Percentiles rank a stretch among this genome's conserved stretches.
phyloP scores from a whole-genome alignment of 2,888 invertebrate genomes.

The Itoplectis maculator region DNA sequence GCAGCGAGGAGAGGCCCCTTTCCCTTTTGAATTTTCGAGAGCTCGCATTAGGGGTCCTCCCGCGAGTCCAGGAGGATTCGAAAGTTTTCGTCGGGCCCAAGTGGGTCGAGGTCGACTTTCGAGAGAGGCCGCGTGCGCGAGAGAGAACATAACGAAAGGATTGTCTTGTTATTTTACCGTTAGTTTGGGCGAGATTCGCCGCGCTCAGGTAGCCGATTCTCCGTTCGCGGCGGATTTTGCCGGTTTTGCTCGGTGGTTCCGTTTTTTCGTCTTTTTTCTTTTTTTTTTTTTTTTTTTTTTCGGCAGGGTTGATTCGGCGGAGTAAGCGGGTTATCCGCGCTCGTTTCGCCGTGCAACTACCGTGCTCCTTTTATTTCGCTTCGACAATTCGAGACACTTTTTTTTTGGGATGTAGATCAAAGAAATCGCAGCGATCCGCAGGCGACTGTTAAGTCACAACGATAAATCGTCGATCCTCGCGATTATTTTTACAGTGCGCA shows the following conservation, averaged over 20 bases:
- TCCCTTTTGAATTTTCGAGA: slow-evolving; percentile 32
- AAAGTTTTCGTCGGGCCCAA: slow-evolving; percentile 54
- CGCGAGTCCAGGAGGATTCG: slow-evolving; percentile 55
- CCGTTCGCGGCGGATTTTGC: slow-evolving; percentile 30
- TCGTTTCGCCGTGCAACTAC: no score
- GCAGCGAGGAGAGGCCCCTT: not conserved
- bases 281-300: slow-evolving; percentile 7
- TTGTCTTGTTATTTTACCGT: slow-evolving; percentile 61
- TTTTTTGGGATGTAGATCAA: no score
- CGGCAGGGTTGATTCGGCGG: not conserved
- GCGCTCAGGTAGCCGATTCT: slow-evolving; percentile 32
- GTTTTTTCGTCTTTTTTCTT: no score
- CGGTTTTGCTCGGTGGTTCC: slow-evolving; percentile 12
- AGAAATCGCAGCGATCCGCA: no score
- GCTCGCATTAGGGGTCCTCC: slow-evolving; percentile 55
- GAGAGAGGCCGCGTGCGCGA: no score
- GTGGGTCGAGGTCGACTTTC: slow-evolving; percentile 66
- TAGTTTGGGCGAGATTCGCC: slow-evolving; percentile 47
- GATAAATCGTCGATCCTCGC: no score
- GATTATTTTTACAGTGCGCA: no score
- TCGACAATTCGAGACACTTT: no score
- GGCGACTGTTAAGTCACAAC: no score
- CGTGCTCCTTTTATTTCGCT: no score
- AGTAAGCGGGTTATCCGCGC: not conserved
- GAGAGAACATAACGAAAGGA: slow-evolving; percentile 56